Percentiles rank a stretch among this genome's conserved stretches.
These are phyloP conservation scores for Phenganax stokvisi DNA, from an alignment of 92 coral and sea anemone genomes.

Conservation along the genomic window DNA sequence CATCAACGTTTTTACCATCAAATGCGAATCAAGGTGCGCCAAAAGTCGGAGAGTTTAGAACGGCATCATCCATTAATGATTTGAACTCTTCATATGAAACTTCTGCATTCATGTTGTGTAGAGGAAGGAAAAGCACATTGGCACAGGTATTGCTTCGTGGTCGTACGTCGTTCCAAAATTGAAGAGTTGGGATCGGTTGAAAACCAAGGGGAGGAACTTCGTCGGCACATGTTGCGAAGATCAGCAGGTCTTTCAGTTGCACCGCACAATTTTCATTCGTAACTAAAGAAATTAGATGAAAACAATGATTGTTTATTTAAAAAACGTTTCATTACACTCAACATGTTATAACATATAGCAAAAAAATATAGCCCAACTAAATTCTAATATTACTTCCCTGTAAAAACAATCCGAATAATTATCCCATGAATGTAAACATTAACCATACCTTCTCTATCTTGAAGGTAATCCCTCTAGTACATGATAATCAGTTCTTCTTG, in stretches of 20 bases:
- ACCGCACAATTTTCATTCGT: neutral
- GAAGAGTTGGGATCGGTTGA: neutral
- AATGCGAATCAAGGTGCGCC: neutral
- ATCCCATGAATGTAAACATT: neutral
- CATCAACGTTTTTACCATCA: neutral
- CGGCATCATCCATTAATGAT: constrained; percentile 17
- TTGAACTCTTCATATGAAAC: constrained; percentile 18
- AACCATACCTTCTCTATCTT: constrained; percentile 47
- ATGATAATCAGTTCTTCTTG: constrained; percentile 43
- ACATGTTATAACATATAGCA: too few species aligned
- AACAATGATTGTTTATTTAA: neutral
- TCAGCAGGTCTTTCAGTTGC: neutral
- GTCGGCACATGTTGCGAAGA: neutral
- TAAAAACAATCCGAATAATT: neutral
- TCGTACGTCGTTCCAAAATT: constrained; percentile 12
- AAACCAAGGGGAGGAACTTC: constrained; percentile 20
- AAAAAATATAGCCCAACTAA: too few species aligned
- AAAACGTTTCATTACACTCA: neutral
- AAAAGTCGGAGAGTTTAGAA: neutral
- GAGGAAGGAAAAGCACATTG: constrained; percentile 10
- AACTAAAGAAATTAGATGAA: neutral
- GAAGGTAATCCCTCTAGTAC: constrained; percentile 54
- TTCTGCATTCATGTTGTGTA: constrained; percentile 12
- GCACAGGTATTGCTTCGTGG: constrained; percentile 15
- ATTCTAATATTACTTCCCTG: too few species aligned